Conservation (phyloP, 2,888 invertebrate genomes). For the Amblyteles armatorius region DNA sequence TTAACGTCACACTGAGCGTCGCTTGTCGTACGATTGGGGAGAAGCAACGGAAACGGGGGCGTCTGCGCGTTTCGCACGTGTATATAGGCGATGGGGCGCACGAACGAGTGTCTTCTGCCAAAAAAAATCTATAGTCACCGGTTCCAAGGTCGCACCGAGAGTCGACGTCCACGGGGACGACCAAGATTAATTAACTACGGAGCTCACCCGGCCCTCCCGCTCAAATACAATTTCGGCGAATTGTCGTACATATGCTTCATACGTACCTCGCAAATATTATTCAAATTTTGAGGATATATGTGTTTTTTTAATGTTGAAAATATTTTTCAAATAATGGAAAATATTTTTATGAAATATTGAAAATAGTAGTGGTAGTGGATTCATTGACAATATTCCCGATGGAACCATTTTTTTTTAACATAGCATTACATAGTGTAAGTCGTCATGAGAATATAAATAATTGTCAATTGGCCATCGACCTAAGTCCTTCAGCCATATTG, state of each 20-base stretch:
- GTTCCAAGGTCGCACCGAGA: slow-evolving; percentile 67
- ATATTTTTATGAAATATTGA: too few species aligned
- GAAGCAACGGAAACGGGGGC: slow-evolving; percentile 61
- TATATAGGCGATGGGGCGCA: slow-evolving; percentile 54
- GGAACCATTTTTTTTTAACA: too few species aligned
- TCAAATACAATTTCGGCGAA: background rate
- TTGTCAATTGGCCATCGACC: too few species aligned
- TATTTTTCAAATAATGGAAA: too few species aligned
- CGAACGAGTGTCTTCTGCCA: slow-evolving; percentile 64
- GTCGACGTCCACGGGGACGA: slow-evolving; percentile 58
- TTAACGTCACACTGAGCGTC: slow-evolving; percentile 80
- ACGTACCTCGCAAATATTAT: too few species aligned
- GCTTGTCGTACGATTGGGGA: slow-evolving; percentile 73
- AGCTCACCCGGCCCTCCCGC: background rate
- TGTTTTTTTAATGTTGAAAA: too few species aligned
- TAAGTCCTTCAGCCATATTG: too few species aligned
- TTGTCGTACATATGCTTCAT: too few species aligned
- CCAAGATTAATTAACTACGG: slow-evolving; percentile 39
- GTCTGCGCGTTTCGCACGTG: slow-evolving; percentile 72
- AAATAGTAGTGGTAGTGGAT: too few species aligned
- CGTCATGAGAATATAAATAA: too few species aligned
- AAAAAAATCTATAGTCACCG: slow-evolving; percentile 73
- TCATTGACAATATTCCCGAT: too few species aligned
- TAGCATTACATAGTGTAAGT: too few species aligned
- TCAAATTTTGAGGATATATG: background rate